These are phyloP conservation scores for Nematostella vectensis DNA, from an alignment of 92 coral and sea anemone species.

Conservation along the genomic window DNA sequence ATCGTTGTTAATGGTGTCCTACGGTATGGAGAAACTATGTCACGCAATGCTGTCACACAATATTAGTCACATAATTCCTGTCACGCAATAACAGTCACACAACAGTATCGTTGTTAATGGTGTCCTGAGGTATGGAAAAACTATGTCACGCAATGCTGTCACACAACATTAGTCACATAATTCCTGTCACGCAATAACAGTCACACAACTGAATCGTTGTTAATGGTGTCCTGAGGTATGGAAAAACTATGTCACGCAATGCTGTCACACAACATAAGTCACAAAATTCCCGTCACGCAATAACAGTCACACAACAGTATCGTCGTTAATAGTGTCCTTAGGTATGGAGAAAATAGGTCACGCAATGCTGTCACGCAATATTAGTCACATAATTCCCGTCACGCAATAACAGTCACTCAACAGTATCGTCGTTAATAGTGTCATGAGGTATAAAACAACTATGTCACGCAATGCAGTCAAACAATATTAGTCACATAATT, in stretches of 20 bases:
- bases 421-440: conserved; percentile 89
- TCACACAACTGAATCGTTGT: conserved; percentile 88
- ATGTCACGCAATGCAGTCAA: neutral
- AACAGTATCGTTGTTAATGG: too few relatives aligned
- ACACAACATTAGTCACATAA: conserved; percentile 97
- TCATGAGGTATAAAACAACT: conserved; percentile 28
- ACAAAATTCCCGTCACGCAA: too few relatives aligned
- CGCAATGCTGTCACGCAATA: conserved; percentile 94
- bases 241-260: neutral
- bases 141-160: conserved; percentile 96
- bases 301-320: too few relatives aligned
- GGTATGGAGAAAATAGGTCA: conserved; percentile 92
- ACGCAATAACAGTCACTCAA: conserved; percentile 77
- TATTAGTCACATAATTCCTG: too few relatives aligned
- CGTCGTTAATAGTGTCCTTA: too few relatives aligned
- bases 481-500: too few relatives aligned
- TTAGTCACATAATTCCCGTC: conserved; percentile 88
- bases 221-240: conserved; percentile 61
- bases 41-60: neutral
- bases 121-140: conserved; percentile 89
- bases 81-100: too few relatives aligned
- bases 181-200: conserved; percentile 66
- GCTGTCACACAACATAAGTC: neutral
- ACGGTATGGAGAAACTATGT: neutral
- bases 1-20: conserved; percentile 93